phyloP scores from a whole-genome alignment of 30 jellyfish, hydroid and myxozoan genomes.

The Aurelia aurita region DNA sequence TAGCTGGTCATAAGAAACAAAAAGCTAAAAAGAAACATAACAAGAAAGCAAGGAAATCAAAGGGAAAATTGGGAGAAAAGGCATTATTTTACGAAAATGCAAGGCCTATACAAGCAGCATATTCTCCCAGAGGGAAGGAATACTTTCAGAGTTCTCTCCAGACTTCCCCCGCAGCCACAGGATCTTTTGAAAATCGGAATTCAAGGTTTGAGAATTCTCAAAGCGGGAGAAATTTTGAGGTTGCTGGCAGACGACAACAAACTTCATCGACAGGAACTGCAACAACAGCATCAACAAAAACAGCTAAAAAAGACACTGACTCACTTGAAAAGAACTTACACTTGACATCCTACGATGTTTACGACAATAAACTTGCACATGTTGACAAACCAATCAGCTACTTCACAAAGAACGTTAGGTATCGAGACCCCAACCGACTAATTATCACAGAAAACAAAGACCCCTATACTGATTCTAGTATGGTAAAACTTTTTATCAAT shows the following conservation, averaged over 20 bases:
- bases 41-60: no score
- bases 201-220: background rate
- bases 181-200: background rate
- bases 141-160: conserved; percentile 47
- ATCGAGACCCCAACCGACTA: conserved; percentile 57
- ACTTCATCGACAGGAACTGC: no score
- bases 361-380: conserved; percentile 57
- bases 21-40: no score
- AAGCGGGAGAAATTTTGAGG: background rate
- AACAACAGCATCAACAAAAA: no score
- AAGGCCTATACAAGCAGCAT: background rate
- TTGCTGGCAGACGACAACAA: no score
- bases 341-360: conserved; percentile 53
- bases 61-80: no score
- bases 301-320: no score
- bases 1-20: no score
- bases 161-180: conserved; percentile 12
- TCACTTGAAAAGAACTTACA: conserved; percentile 2
- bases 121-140: conserved; percentile 2
- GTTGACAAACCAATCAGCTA: conserved; percentile 55
- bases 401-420: conserved; percentile 15
- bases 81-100: no score
- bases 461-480: conserved; percentile 57
- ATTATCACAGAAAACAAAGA: conserved; percentile 54
- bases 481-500: conserved; percentile 55